Percentiles rank a stretch among this genome's conserved stretches.
phyloP scores from a whole-genome alignment of 2,888 invertebrate genomes.

The Buathra laborator region DNA sequence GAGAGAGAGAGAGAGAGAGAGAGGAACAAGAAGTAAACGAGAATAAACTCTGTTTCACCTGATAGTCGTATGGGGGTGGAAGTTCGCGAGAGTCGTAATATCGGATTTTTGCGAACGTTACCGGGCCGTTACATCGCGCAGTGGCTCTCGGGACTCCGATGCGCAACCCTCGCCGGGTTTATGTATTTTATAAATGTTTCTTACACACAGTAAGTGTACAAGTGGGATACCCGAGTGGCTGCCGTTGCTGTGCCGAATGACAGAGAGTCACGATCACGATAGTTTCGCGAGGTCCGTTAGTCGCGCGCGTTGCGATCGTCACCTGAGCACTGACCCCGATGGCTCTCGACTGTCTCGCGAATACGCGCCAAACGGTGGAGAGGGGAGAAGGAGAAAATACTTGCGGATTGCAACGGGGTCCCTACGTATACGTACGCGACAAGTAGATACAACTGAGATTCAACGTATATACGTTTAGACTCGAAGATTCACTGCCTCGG shows the following conservation, averaged over 20 bases:
- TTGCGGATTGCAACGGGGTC: conserved; percentile 47
- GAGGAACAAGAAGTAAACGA: conserved; percentile 25
- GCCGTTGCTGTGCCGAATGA: conserved; percentile 66
- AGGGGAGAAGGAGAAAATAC: background rate
- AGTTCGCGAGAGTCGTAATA: conserved; percentile 54
- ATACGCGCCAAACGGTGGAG: conserved; percentile 9
- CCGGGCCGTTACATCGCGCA: conserved; percentile 57
- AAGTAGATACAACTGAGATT: conserved; percentile 37
- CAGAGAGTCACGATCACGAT: conserved; percentile 79
- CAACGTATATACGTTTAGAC: conserved; percentile 46
- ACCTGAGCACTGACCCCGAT: conserved; percentile 76
- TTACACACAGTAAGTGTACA: background rate
- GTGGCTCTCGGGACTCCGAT: conserved; percentile 49
- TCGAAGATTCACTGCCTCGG: conserved; percentile 60
- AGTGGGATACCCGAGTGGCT: background rate
- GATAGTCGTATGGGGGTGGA: background rate
- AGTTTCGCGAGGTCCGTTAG: conserved; percentile 71
- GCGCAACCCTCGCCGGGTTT: conserved; percentile 38
- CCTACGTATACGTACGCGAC: conserved; percentile 41
- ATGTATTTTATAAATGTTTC: conserved; percentile 38
- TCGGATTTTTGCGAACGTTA: conserved; percentile 69
- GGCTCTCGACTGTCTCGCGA: conserved; percentile 62
- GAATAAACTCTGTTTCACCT: conserved; percentile 20
- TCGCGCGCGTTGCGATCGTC: conserved; percentile 74
- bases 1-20: conserved; percentile 28